Percentiles rank a stretch among this genome's conserved stretches.
phyloP scores from a whole-genome alignment of 2,113 vertebrate species.

The Campylomormyrus numenius region DNA sequence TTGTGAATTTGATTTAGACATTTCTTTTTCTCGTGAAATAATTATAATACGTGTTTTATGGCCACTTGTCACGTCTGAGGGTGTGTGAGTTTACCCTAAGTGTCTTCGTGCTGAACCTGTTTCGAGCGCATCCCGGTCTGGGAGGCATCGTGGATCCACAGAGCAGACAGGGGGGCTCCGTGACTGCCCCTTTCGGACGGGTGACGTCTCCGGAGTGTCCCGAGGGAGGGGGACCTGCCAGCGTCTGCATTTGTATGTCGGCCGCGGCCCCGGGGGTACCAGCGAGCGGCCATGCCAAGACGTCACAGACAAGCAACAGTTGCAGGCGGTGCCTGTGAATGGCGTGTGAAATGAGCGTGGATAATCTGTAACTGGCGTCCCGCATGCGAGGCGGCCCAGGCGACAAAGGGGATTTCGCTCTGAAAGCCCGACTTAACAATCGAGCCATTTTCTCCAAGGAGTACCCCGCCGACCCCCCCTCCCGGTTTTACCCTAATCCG shows the following conservation, averaged over 20 bases:
- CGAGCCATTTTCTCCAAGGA: conserved; percentile 3
- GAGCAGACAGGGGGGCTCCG: not conserved
- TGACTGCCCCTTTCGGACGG: not conserved
- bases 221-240: not conserved
- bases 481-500: not conserved
- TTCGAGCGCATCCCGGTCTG: not conserved
- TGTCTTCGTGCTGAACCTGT: not conserved
- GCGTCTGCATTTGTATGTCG: conserved; percentile 5
- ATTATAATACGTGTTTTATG: not conserved
- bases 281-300: not conserved
- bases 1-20: not conserved
- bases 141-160: not conserved
- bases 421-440: not conserved
- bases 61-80: not conserved
- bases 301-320: conserved; percentile 11
- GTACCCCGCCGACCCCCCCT: not conserved
- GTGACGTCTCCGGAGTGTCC: not conserved
- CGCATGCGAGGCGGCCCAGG: not conserved
- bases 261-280: not conserved
- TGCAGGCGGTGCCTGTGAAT: not conserved
- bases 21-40: not conserved
- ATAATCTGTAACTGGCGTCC: not conserved
- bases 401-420: not conserved
- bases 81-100: not conserved
- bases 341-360: conserved; percentile 21